These are phyloP conservation scores for Gnathonemus longibarbis DNA, from an alignment of 2,113 vertebrate genomes.

Conservation along the genomic window DNA sequence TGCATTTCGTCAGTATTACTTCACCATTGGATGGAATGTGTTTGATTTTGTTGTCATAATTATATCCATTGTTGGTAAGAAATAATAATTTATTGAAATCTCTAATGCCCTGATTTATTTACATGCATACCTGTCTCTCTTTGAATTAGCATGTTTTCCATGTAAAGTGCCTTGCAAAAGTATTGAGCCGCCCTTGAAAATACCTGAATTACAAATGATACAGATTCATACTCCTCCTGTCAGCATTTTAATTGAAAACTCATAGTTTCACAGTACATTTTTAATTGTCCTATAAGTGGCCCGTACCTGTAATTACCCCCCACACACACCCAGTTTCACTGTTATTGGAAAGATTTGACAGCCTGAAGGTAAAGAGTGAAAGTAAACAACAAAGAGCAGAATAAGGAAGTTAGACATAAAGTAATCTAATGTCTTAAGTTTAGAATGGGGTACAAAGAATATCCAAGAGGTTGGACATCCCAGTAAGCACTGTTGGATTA, in stretches of 20 bases:
- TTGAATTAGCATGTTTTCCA: background rate
- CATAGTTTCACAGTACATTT: background rate
- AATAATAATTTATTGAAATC: background rate
- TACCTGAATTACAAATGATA: background rate
- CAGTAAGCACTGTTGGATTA: background rate
- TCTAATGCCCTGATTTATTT: background rate
- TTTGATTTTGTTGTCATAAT: conserved; percentile 99
- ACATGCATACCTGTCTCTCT: background rate
- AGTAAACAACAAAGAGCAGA: background rate
- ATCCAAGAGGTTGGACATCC: background rate
- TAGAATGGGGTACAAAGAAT: background rate
- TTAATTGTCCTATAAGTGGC: background rate
- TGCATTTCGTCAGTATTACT: conserved; percentile 91
- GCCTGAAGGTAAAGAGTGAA: background rate
- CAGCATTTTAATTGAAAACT: background rate
- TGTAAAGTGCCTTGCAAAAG: background rate
- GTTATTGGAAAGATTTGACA: background rate
- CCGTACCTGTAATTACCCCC: background rate
- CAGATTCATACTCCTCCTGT: background rate
- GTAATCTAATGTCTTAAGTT: background rate
- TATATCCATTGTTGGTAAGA: conserved; percentile 94
- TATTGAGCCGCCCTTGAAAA: background rate
- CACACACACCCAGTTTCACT: background rate
- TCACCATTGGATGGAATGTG: conserved; percentile 94
- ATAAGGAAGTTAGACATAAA: background rate